Evolutionary conservation across 1,140 invertebrate genomes (phyloP).

Genomic region (Contarinia nasturtii): DNA sequence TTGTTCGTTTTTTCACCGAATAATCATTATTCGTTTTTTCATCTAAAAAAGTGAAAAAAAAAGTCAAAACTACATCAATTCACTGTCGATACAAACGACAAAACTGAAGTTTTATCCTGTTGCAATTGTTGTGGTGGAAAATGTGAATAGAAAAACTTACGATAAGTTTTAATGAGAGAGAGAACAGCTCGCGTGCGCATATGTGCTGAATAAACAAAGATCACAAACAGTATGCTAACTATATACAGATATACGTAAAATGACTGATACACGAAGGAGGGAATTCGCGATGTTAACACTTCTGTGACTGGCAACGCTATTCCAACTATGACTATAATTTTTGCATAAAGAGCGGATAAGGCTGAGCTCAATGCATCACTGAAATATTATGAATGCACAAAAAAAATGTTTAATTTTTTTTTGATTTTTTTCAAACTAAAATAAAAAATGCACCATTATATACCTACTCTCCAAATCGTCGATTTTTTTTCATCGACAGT

Average conservation of each 20-base stretch:
- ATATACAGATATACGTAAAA: constrained; percentile 66
- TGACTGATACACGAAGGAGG: constrained; percentile 42
- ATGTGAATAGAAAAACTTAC: constrained; percentile 13
- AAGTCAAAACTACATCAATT: not conserved
- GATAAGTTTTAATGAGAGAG: constrained; percentile 24
- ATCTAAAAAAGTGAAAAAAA: constrained; percentile 9
- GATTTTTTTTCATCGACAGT: constrained; percentile 18
- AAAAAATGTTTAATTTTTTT: not conserved
- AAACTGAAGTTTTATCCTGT: too few species aligned
- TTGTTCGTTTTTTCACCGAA: constrained; percentile 15
- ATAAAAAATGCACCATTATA: not conserved
- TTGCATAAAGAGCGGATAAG: constrained; percentile 53
- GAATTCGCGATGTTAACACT: constrained; percentile 38
- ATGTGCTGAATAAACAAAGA: constrained; percentile 51
- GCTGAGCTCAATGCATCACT: constrained; percentile 27
- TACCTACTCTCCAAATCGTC: constrained; percentile 24
- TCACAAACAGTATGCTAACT: constrained; percentile 50
- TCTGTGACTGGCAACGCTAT: constrained; percentile 43
- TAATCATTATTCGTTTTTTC: constrained; percentile 14
- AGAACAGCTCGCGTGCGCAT: constrained; percentile 36
- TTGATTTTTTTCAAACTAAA: too few species aligned
- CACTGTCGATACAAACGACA: too few species aligned
- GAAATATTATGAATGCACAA: constrained; percentile 3
- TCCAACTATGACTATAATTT: constrained; percentile 51
- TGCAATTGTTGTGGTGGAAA: too few species aligned